These are phyloP conservation scores for Dasypus novemcinctus DNA, from an alignment of 2,113 vertebrate species.

Conservation along the genomic window DNA sequence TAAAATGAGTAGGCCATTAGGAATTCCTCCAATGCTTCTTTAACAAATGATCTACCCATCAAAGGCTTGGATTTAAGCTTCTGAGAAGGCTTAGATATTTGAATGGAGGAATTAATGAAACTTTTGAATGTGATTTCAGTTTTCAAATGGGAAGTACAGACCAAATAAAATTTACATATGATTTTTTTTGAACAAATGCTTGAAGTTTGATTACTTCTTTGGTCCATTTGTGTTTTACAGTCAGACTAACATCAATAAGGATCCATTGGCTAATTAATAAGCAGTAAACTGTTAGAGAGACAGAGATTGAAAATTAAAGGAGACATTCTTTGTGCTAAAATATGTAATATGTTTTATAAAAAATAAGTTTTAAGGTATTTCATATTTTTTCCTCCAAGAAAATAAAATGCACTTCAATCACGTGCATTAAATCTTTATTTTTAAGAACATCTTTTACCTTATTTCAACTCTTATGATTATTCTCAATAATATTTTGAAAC, in stretches of 20 bases:
- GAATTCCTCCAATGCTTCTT: constrained; percentile 18
- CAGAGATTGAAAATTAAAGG: background rate
- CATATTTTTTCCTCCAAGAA: background rate
- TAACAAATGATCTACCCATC: constrained; percentile 27
- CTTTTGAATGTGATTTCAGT: constrained; percentile 15
- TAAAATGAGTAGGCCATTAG: constrained; percentile 19
- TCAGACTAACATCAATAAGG: constrained; percentile 1
- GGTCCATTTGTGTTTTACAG: background rate
- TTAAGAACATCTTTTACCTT: constrained; percentile 44
- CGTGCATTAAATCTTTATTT: constrained; percentile 2
- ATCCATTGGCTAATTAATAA: background rate
- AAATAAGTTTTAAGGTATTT: constrained; percentile 19
- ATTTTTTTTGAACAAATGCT: constrained; percentile 38
- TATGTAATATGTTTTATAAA: constrained; percentile 26
- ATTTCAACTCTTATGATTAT: constrained; percentile 15
- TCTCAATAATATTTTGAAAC: constrained; percentile 61
- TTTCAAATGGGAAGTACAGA: constrained; percentile 22
- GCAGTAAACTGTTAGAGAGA: background rate
- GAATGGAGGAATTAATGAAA: background rate
- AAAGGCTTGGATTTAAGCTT: background rate
- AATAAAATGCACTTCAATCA: background rate
- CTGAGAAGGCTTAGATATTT: constrained; percentile 11
- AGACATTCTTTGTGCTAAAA: background rate
- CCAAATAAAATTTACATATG: constrained; percentile 21
- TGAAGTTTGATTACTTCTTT: constrained; percentile 35